Conservation (phyloP, 2,113 vertebrate species). For the Dryoscopus gambensis region DNA sequence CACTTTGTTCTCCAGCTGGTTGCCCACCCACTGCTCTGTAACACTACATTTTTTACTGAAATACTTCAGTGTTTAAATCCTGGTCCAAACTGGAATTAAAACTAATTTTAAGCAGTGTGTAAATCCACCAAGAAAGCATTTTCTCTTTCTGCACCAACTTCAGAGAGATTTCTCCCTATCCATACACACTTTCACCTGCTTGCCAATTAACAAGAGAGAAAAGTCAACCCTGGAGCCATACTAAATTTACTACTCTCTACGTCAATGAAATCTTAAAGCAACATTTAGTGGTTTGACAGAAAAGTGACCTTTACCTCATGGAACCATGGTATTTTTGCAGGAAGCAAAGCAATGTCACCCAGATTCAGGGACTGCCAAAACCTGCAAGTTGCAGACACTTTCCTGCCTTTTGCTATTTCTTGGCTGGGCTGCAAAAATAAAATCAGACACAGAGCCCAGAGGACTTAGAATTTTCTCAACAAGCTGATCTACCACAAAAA, state of each 20-base stretch:
- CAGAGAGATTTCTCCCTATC: neutral
- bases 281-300: neutral
- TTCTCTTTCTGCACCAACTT: neutral
- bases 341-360: neutral
- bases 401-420: neutral
- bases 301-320: neutral
- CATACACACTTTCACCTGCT: neutral
- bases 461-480: neutral
- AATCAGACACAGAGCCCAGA: neutral
- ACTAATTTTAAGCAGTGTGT: neutral
- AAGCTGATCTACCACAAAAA: neutral
- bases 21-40: neutral
- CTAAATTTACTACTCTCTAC: neutral
- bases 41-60: neutral
- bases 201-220: neutral
- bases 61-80: neutral
- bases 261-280: neutral
- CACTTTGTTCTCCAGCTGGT: neutral
- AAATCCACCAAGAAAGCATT: neutral
- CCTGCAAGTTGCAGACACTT: neutral
- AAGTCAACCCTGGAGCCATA: neutral
- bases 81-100: neutral
- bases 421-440: neutral
- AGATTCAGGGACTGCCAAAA: neutral
- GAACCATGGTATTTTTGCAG: neutral